Evolutionary conservation across 1,140 invertebrate genomes (phyloP), one percentile per base, ranked within the genome.

Genomic region (Drosophila bifasciata): DNA sequence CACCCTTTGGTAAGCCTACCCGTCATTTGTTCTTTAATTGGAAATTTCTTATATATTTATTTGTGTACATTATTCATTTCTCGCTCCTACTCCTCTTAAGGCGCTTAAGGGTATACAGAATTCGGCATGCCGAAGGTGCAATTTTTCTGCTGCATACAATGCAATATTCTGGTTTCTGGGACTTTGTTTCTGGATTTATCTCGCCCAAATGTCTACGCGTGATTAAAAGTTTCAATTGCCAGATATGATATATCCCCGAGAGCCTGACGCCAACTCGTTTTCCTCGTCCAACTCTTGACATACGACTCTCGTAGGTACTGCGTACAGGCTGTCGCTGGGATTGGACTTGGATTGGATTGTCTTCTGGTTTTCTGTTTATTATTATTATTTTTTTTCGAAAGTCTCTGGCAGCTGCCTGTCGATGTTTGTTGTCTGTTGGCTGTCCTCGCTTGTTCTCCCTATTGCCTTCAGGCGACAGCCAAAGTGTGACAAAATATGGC

Each of bases 141-240:
- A 0, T 40, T 41, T 3, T 66, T 55, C 13, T 72, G 41, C 32
- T 5, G 9, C 32, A 1, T 36, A 36, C 32, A n/a, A n/a, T n/a
- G n/a, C n/a, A 36, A 36, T 17, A 43, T 76, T 64, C 55, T 36
- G 36, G 48, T 43, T 43, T 60, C 40, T 58, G 16, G 32, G 28
- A 36, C 44, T 60, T 28, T 58, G 21, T 52, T 55, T 55, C 46
- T 52, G 77, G 46, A 69, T 59, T 88, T 88, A 86, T 85, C 73
- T 81, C 63, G 51, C 63, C 68, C 73, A 60, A 81, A 85, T 81
- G 81, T 85, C 81, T 86, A 77, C 83, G 83, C 77, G 73, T 88
- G 81, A 85, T 88, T 85, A 88, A 86, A 88, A 69, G 81, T 79
- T 85, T 86, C 86, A 81, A 67, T 69, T 77, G 81, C 81, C 81